Base-by-base conservation (phyloP, 2,888 invertebrate genomes). In the Pyralis farinalis region DNA sequence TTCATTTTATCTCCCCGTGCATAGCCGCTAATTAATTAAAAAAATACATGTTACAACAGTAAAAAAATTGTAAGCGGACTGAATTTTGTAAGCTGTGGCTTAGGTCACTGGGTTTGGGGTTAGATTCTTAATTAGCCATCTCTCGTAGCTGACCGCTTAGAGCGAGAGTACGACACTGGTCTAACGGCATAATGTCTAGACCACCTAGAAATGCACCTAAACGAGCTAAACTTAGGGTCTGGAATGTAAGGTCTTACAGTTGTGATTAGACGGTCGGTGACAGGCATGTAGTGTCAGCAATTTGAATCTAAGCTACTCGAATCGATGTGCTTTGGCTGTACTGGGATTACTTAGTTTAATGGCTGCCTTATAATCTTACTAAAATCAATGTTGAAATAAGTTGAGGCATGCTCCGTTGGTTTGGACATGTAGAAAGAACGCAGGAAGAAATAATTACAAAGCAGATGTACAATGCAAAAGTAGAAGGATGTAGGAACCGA, bases 111-210 rank as follows among this genome's bases (percentile, higher is more conserved):
- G 66, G 60, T 76, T 65, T 73, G 82, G 78, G 84, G 84, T 81
- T 72, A 71, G 68, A 71, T 81, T 76, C 85, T 82, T 86, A 87
- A 87, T 87, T 85, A 84, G 78, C 79, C 73, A 78, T 81, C 82
- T 71, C 75, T 72, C 62, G 74, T 73, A 76, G 78, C 77, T 83
- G 84, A 83, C 86, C 86, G 71, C 81, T 77, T 59, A 63, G 71
- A 73, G 31, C 8, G 7, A 7, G 8, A 12, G 29, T 11, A 29
- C 9, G 11, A 12, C 31, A 7, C 8, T 10, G 27, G 10, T 9
- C 12, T 7, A 11, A 10, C 7, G 5, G 7, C 12, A 5, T 29
- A n/a, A 29, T 7, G n/a, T 9, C 25, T 7, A 25, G 3, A 7
- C 3, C 20, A 33, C 9, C 10, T 9, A 8, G 20, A 39, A 39